Conservation (phyloP, 1,140 invertebrate genomes). For the Pararge aegeria region DNA sequence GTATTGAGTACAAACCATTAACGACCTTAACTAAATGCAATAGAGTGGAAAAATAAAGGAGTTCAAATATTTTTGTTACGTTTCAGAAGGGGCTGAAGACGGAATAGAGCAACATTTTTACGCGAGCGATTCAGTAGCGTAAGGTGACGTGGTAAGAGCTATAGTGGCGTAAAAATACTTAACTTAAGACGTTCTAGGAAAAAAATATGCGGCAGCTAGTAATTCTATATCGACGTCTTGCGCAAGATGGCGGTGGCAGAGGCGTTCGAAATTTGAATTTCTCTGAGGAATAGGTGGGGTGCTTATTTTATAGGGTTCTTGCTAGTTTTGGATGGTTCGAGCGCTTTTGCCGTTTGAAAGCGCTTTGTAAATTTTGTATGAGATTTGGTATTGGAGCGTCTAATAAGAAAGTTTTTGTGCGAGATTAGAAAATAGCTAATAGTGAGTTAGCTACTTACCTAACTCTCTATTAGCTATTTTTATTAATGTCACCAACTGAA, state of each 20-base stretch:
- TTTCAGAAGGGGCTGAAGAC: slow-evolving; percentile 32
- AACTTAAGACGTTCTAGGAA: slow-evolving; percentile 75
- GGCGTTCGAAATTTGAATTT: slow-evolving; percentile 74
- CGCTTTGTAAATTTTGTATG: slow-evolving; percentile 37
- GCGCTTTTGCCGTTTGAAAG: slow-evolving; percentile 32
- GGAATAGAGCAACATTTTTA: slow-evolving; percentile 70
- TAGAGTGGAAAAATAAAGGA: slow-evolving; percentile 24
- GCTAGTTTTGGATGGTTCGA: slow-evolving; percentile 21
- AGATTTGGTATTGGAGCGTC: slow-evolving; percentile 29
- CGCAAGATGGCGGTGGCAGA: slow-evolving; percentile 72
- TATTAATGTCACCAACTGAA: no score
- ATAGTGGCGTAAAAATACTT: slow-evolving; percentile 73
- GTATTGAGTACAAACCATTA: slow-evolving; percentile 3
- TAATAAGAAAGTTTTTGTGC: slow-evolving; percentile 21
- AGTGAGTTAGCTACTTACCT: background rate
- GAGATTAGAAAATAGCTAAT: background rate
- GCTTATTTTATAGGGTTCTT: slow-evolving; percentile 46
- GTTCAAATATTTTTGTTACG: slow-evolving; percentile 14
- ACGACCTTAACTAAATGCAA: background rate
- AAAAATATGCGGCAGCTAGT: slow-evolving; percentile 67
- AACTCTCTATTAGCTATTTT: no score
- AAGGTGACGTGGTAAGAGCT: slow-evolving; percentile 66
- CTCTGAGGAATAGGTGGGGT: slow-evolving; percentile 71
- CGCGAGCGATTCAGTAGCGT: slow-evolving; percentile 73
- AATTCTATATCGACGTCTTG: slow-evolving; percentile 74